Evolutionary conservation across 2,797 vertebrate genomes (phyloP), one percentile per base, ranked within the genome.

Genomic region (Cyclura pinguis): DNA sequence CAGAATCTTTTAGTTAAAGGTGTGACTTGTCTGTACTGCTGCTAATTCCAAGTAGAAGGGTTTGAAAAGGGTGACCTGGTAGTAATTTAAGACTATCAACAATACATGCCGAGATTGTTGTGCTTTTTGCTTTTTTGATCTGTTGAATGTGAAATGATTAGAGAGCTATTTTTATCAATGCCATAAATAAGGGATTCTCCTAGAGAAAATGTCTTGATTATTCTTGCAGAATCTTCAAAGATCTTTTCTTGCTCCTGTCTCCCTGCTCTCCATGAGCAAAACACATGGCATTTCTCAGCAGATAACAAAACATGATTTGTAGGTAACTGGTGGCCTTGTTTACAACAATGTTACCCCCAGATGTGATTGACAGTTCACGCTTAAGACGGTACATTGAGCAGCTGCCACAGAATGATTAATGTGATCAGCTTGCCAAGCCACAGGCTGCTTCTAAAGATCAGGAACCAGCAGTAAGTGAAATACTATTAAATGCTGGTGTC

Each of bases 311-410:
- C 81, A 81, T 1, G 67, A 87, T 92, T 94, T 80, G 78, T 59
- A 81, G 91, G 91, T 84, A 85, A 80, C 85, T 88, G 91, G 87
- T 92, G 90, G 90, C 88, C 93, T 95, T 95, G 64, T 92, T 96
- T 93, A 92, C 87, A 86, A n/a, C 35, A 73, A 62, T 57, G 14
- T 92, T 93, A 83, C 42, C 96, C 92, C 94, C 69, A 32, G 88
- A 90, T 92, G 55, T 84, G 91, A 93, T 38, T 93, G 89, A 80
- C 91, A 47, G 69, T 67, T 95, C 80, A 80, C 47, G 42, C 82
- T 94, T 85, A 92, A 90, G 80, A 47, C 32, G 47, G 77, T 0
- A 0, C 90, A 91, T 91, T 81, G n/a, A 93, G 86, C 91, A 94
- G 86, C 94, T 95, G 91, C 88, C 67, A 88, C 80, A 64, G 88